These are phyloP conservation scores for Carcinoscorpius rotundicauda DNA, from an alignment of 1,140 invertebrate genomes.

Conservation along the genomic window DNA sequence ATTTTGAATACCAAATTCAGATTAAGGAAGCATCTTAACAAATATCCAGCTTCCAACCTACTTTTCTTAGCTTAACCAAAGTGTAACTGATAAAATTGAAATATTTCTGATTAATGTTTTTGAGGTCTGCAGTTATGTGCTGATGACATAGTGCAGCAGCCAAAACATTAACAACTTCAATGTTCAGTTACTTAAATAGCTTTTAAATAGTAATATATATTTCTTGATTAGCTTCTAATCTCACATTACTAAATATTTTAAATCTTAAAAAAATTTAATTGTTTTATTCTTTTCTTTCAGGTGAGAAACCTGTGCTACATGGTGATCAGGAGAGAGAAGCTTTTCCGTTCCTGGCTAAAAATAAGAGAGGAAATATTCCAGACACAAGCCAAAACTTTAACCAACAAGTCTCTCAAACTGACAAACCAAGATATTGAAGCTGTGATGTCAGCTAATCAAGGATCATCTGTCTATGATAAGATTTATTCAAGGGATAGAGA, in stretches of 20 bases:
- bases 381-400: conserved; percentile 49
- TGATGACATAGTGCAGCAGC: not conserved
- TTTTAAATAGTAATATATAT: not conserved
- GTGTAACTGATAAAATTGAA: no score
- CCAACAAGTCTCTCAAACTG: conserved; percentile 32
- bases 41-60: no score
- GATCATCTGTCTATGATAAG: conserved; percentile 73
- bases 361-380: conserved; percentile 84
- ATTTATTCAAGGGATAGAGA: conserved; percentile 52
- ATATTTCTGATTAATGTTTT: no score
- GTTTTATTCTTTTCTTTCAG: conserved; percentile 32
- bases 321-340: conserved; percentile 85
- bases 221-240: conserved; percentile 11
- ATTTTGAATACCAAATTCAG: no score
- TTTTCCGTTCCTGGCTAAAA: conserved; percentile 69
- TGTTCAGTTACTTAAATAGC: not conserved
- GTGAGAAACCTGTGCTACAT: conserved; percentile 93
- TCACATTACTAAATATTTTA: no score
- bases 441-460: conserved; percentile 74
- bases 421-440: conserved; percentile 50
- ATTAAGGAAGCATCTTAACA: no score
- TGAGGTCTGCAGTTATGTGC: no score
- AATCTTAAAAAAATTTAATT: no score
- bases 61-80: no score
- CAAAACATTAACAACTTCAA: not conserved